A percentile compares a stretch with the other conserved stretches of the same genome.
Conservation (phyloP, 2,113 vertebrate species). For the Rattus norvegicus region GRCr8 NC_086030.1:36765001-36765500, state of each 20-base stretch:
- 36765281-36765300: neutral
- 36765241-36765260: neutral
- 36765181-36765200: neutral
- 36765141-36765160: neutral
- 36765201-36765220: neutral
- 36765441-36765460: neutral
- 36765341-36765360: too few relatives aligned
- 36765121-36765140: too few relatives aligned
- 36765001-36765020: neutral
- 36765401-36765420: neutral
- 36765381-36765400: neutral
- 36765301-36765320: neutral
- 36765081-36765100: too few relatives aligned
- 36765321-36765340: neutral
- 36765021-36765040: neutral
- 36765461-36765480: neutral
- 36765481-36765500: neutral
- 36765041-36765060: neutral
- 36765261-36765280: neutral
- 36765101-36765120: neutral
- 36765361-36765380: neutral
- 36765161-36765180: neutral
- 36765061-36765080: neutral
- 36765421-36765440: neutral
- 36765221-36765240: neutral